Percentiles rank a stretch among this genome's conserved stretches.
These are phyloP conservation scores for Bufo gargarizans DNA, from an alignment of 2,113 vertebrate species.

Conservation along the genomic window DNA sequence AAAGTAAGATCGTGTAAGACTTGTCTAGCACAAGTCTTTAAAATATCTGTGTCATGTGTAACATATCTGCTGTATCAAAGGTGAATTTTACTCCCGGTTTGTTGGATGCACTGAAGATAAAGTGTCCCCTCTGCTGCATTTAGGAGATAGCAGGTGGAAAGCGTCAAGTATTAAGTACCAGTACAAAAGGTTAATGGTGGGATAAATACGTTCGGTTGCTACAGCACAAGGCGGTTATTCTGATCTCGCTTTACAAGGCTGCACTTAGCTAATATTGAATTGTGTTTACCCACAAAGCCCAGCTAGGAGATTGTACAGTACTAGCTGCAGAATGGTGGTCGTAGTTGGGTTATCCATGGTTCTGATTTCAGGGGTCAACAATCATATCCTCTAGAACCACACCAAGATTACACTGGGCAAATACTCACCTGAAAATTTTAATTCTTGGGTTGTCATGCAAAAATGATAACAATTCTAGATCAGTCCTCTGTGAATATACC, in stretches of 20 bases:
- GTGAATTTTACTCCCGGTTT: not conserved
- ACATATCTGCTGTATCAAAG: not conserved
- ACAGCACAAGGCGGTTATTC: slow-evolving; percentile 21
- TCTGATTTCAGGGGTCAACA: not conserved
- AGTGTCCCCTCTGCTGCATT: not conserved
- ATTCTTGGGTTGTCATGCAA: too few species aligned
- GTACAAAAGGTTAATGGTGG: slow-evolving; percentile 10
- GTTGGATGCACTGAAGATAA: not conserved
- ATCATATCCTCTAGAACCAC: not conserved
- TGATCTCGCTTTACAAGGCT: slow-evolving; percentile 35
- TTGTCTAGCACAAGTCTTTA: not conserved
- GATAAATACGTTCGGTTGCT: slow-evolving; percentile 18
- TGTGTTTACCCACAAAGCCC: not conserved
- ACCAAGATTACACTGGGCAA: not conserved
- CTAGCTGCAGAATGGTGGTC: not conserved
- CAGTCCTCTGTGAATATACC: not conserved
- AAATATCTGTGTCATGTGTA: not conserved
- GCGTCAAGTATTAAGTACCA: slow-evolving; percentile 17
- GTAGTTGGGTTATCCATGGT: not conserved
- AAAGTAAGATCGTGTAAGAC: too few species aligned
- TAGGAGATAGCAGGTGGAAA: slow-evolving; percentile 12
- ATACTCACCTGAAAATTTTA: not conserved
- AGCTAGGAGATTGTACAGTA: not conserved
- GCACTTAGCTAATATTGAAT: slow-evolving; percentile 25
- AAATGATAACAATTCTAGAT: too few species aligned